A percentile compares a stretch with the other conserved stretches of the same genome.
These are phyloP conservation scores for Percina caprodes DNA, from an alignment of 2,113 vertebrate species.

Conservation along the genomic window DNA sequence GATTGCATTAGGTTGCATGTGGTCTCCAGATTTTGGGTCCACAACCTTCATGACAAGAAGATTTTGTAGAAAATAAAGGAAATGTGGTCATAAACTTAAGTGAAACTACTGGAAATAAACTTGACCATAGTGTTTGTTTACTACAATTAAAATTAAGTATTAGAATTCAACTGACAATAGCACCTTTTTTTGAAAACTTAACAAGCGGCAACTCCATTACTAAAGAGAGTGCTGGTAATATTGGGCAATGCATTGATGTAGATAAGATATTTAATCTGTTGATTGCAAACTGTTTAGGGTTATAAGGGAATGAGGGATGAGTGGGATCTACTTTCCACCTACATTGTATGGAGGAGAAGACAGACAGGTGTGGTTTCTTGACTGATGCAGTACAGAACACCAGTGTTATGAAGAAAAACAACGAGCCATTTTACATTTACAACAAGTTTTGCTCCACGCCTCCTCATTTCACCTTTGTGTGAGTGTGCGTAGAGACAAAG, in stretches of 20 bases:
- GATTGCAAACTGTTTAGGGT: not conserved
- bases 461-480: constrained; percentile 59
- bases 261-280: not conserved
- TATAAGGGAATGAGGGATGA: constrained; percentile 3
- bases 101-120: not conserved
- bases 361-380: constrained; percentile 38
- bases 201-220: not conserved
- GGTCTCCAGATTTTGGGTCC: not conserved
- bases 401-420: constrained; percentile 44
- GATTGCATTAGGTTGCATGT: constrained; percentile 29
- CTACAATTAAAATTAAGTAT: not conserved
- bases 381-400: constrained; percentile 23
- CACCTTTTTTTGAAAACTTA: not conserved
- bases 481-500: constrained; percentile 12
- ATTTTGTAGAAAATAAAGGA: not conserved
- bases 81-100: not conserved
- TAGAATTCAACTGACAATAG: not conserved
- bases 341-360: constrained; percentile 1
- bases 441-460: constrained; percentile 66
- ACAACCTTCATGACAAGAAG: not conserved
- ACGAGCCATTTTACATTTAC: constrained; percentile 66
- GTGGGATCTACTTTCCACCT: constrained; percentile 15
- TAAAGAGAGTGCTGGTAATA: not conserved
- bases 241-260: not conserved
- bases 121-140: not conserved